Base-by-base conservation (phyloP, 2,888 invertebrate genomes). In the Drosophila robusta region DNA sequence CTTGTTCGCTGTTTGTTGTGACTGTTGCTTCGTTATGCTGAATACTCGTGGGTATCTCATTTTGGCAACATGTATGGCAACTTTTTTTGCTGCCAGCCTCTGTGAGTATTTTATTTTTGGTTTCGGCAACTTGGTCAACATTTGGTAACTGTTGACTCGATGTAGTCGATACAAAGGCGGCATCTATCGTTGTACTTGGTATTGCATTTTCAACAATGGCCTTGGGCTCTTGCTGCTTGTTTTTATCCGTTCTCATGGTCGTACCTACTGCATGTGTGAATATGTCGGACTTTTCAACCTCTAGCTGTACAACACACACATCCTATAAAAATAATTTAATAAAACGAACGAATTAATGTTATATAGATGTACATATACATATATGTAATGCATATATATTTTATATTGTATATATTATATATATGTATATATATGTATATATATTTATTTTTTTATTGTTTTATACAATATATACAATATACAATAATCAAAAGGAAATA, bases 1-100 rank as follows among this genome's bases (percentile, higher is more conserved):
- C 69, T 72, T 74, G 74, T 90, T 90, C 84, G 69, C 73, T 74
- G 77, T 84, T 84, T 79, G 86, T 82, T 85, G 87, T 89, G 83
- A 77, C 74, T 84, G 81, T 80, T 61, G 79, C 68, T 77, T 82
- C 70, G 76, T 55, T 58, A 42, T 42, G 45, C 24, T 67, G 65
- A 16, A 65, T 36, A 57, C 83, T 82, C 60, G 36, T 39, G 26
- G 34, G 14, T 64, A 50, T 38, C 38, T 60, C 63, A 29, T 29
- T 63, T 11, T 24, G 18, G 83, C 86, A 89, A 77, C 90, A 86
- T 87, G 90, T 68, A 72, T 78, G 46, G 22, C 16, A 51, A 58
- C 36, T 44, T 83, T 78, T 52, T 69, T 41, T 57, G 76, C 57
- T 65, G 75, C 67, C 24, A 54, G 52, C 44, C 32, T 36, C 61